Conservation (phyloP, 2,113 vertebrate genomes). For the Phrynosoma platyrhinos region DNA sequence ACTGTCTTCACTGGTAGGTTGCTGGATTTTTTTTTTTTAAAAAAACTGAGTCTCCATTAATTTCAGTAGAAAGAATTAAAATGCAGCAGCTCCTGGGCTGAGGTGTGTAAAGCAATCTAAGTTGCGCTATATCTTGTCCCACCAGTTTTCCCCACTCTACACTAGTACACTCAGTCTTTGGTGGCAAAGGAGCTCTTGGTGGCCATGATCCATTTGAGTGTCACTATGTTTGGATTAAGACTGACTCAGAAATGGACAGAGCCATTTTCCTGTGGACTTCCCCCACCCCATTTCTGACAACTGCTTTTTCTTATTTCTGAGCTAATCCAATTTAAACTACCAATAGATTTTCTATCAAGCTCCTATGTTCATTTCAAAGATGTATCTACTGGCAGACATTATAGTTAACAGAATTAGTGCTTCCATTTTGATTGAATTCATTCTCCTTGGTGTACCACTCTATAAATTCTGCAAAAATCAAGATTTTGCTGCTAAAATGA, state of each 20-base stretch:
- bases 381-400: neutral
- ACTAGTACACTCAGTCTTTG: neutral
- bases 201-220: neutral
- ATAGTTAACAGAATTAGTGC: neutral
- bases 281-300: neutral
- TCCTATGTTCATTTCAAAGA: neutral
- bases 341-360: neutral
- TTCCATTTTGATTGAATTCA: neutral
- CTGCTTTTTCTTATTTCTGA: neutral
- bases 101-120: no score
- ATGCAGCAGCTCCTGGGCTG: no score
- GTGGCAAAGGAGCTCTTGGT: neutral
- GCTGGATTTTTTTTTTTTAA: no score
- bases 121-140: no score
- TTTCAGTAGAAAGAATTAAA: no score
- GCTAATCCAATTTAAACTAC: neutral
- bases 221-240: no score
- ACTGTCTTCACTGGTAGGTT: no score
- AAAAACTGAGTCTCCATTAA: no score
- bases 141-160: neutral
- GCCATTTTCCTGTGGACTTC: no score
- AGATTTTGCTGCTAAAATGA: no score
- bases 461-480: neutral
- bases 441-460: neutral
- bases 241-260: no score